Evolutionary conservation across 1,140 invertebrate species (phyloP).

Genomic region (Drosophila punjabiensis): DNA sequence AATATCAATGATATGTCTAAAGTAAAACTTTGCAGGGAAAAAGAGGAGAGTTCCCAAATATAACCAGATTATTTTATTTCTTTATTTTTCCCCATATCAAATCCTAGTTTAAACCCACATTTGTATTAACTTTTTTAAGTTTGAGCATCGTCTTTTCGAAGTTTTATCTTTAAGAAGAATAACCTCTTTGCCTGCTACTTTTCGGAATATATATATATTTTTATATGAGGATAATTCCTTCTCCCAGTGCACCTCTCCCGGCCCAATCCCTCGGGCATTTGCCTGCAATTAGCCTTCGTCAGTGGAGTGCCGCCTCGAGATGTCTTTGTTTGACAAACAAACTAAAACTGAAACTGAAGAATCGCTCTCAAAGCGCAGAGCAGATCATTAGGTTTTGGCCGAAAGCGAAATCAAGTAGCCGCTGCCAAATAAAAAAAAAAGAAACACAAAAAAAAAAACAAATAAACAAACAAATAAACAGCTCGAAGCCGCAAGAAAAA

Average conservation of each 20-base stretch:
- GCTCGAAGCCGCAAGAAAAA: constrained; percentile 34
- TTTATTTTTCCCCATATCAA: no score
- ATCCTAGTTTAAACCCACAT: no score
- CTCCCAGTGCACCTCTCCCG: background rate
- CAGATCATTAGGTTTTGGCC: constrained; percentile 36
- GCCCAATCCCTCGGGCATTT: constrained; percentile 1
- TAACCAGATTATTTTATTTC: no score
- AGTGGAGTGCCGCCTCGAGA: constrained; percentile 29
- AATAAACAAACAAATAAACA: constrained; percentile 11
- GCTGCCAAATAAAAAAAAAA: constrained; percentile 17
- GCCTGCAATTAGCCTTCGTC: constrained; percentile 41
- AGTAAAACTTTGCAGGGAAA: no score
- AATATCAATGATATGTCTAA: no score
- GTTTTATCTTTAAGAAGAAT: background rate
- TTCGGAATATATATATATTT: no score
- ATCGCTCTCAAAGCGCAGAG: constrained; percentile 20
- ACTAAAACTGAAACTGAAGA: constrained; percentile 27
- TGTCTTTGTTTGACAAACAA: constrained; percentile 62
- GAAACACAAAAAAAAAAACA: background rate
- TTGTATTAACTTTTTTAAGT: no score
- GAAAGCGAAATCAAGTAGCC: constrained; percentile 56
- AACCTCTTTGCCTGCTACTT: no score
- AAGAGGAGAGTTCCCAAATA: no score
- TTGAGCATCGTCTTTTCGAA: background rate
- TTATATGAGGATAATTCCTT: background rate